phyloP scores from a whole-genome alignment of 2,888 invertebrate species.

The Diadegma fenestrale region DNA sequence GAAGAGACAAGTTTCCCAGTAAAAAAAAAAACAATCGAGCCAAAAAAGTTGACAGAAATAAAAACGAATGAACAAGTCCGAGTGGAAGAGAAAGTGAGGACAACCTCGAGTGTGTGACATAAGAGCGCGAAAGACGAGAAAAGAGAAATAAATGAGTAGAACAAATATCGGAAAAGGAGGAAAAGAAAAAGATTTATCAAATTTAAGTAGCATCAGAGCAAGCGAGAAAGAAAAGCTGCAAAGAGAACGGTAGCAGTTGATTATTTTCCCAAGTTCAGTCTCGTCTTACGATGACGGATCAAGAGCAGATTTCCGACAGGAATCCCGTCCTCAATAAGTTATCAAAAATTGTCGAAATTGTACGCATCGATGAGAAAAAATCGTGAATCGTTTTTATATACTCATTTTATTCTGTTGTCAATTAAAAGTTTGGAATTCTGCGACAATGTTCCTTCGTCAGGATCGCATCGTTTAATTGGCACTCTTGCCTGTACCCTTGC shows the following conservation, averaged over 20 bases:
- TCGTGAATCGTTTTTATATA: not conserved
- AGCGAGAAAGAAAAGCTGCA: not conserved
- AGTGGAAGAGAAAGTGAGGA: not conserved
- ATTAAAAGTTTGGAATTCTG: not conserved
- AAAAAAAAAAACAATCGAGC: not conserved
- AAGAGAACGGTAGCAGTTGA: conserved; percentile 34
- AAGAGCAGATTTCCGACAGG: conserved; percentile 9
- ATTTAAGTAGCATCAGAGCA: not conserved
- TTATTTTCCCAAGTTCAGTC: conserved; percentile 40
- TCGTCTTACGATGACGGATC: conserved; percentile 37
- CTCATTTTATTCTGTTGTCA: not conserved
- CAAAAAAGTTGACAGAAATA: not conserved
- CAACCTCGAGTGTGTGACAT: not conserved
- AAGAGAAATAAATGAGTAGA: not conserved
- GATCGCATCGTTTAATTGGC: not conserved
- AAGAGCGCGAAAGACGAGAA: not conserved
- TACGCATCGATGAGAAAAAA: not conserved
- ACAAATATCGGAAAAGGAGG: not conserved
- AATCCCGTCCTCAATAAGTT: not conserved
- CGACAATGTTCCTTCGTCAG: not conserved
- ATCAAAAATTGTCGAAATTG: not conserved
- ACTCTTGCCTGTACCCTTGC: not conserved
- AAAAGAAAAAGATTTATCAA: not conserved
- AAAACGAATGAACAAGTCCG: not conserved
- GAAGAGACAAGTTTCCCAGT: not conserved